These are phyloP conservation scores for Lasioglossum malachurum DNA, from an alignment of 2,888 invertebrate genomes.

Conservation along the genomic window DNA sequence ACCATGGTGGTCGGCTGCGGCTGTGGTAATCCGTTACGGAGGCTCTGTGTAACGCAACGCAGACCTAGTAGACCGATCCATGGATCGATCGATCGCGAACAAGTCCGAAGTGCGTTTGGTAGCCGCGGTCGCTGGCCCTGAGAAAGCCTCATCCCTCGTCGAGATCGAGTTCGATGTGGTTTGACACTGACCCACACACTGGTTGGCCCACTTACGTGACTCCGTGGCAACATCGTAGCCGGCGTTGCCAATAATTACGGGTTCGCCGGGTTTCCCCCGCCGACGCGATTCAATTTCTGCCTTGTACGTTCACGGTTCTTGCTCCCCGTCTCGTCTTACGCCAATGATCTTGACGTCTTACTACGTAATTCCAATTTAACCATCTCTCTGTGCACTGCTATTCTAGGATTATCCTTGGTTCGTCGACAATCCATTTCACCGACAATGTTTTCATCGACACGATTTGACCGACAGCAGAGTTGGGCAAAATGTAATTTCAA, in stretches of 20 bases:
- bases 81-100: slow-evolving; percentile 47
- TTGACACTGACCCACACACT: slow-evolving; percentile 82
- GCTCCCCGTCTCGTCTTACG: neutral
- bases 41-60: slow-evolving; percentile 61
- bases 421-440: no score
- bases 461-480: no score
- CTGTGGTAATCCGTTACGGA: slow-evolving; percentile 64
- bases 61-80: slow-evolving; percentile 27
- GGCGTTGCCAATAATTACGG: slow-evolving; percentile 56
- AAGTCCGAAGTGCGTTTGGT: slow-evolving; percentile 53
- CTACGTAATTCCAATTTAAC: no score
- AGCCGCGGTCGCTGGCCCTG: slow-evolving; percentile 67
- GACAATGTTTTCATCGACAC: no score
- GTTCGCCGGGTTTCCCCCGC: slow-evolving; percentile 16
- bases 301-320: neutral
- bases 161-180: slow-evolving; percentile 72
- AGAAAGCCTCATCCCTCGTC: slow-evolving; percentile 67
- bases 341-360: neutral
- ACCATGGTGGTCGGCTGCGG: slow-evolving; percentile 39
- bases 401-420: no score
- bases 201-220: slow-evolving; percentile 79
- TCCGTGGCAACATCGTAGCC: slow-evolving; percentile 53
- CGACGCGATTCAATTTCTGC: neutral
- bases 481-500: no score
- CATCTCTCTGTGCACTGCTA: no score